phyloP scores from a whole-genome alignment of 2,797 vertebrate species.

The Sebastes elongatus region DNA sequence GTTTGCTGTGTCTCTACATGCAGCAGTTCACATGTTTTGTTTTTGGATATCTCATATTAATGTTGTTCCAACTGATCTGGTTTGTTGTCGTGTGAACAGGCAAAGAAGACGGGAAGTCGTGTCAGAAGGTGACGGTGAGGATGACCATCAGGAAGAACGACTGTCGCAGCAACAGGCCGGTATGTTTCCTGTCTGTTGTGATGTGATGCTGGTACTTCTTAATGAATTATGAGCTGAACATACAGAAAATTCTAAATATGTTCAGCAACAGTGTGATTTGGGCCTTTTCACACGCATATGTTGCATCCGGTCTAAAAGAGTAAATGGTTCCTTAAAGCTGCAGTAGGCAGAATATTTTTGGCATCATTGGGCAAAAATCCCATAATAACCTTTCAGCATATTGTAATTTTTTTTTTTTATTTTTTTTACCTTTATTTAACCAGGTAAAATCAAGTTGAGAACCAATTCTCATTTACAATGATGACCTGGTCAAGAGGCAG shows the following conservation, averaged over 20 bases:
- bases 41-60: neutral
- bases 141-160: conserved; percentile 99
- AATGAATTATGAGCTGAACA: neutral
- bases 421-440: no score
- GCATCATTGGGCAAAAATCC: no score
- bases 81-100: conserved; percentile 79
- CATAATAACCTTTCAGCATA: no score
- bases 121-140: conserved; percentile 97
- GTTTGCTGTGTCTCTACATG: neutral
- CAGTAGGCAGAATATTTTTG: no score
- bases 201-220: neutral
- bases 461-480: no score
- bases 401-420: no score
- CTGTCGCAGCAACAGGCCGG: conserved; percentile 96
- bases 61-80: neutral
- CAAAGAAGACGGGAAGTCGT: conserved; percentile 97
- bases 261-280: no score
- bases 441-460: no score
- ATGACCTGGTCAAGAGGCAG: no score
- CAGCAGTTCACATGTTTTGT: neutral
- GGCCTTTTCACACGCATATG: no score
- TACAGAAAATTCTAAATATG: neutral
- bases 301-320: no score
- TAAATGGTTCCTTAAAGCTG: no score
- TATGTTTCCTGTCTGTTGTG: conserved; percentile 64